Conservation (phyloP, 2,797 vertebrate species). For the Acipenser ruthenus region DNA sequence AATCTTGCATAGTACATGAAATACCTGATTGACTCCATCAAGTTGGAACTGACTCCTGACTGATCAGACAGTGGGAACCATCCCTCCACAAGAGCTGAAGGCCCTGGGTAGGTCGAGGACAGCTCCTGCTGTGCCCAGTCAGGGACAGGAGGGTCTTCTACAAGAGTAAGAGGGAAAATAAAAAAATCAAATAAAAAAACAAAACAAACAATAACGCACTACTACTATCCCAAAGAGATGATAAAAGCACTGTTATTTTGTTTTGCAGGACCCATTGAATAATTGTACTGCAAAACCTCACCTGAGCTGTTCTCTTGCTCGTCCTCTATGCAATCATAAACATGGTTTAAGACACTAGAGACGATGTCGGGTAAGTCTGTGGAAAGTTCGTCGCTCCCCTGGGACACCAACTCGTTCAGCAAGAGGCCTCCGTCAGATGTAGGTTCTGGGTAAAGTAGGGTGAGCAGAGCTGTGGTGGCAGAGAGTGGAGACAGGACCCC, state of each 20-base stretch:
- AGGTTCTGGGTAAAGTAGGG: slow-evolving; percentile 48
- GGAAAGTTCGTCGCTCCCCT: slow-evolving; percentile 32
- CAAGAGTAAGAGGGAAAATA: slow-evolving; percentile 20
- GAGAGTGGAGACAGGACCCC: slow-evolving; percentile 74
- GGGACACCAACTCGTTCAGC: slow-evolving; percentile 22
- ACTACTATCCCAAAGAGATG: background rate
- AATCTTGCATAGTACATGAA: background rate
- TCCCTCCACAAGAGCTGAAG: slow-evolving; percentile 52
- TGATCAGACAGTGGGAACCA: slow-evolving; percentile 81
- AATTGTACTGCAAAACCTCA: slow-evolving; percentile 1
- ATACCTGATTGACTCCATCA: slow-evolving; percentile 92
- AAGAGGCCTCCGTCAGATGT: slow-evolving; percentile 25
- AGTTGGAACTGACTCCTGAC: slow-evolving; percentile 72
- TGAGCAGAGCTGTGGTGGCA: slow-evolving; percentile 59
- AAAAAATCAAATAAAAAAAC: background rate
- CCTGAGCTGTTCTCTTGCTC: slow-evolving; percentile 12
- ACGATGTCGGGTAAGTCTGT: slow-evolving; percentile 62
- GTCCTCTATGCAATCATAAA: slow-evolving; percentile 43
- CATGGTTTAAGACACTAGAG: slow-evolving; percentile 58
- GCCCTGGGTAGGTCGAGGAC: slow-evolving; percentile 31
- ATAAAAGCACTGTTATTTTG: no score
- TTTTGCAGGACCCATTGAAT: background rate
- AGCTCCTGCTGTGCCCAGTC: slow-evolving; percentile 81
- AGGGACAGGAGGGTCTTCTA: slow-evolving; percentile 43
- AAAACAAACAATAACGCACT: background rate